A percentile compares a stretch with the other conserved stretches of the same genome.
Evolutionary conservation across 2,888 invertebrate species (phyloP).

Genomic region (Hyposoter didymator): DNA sequence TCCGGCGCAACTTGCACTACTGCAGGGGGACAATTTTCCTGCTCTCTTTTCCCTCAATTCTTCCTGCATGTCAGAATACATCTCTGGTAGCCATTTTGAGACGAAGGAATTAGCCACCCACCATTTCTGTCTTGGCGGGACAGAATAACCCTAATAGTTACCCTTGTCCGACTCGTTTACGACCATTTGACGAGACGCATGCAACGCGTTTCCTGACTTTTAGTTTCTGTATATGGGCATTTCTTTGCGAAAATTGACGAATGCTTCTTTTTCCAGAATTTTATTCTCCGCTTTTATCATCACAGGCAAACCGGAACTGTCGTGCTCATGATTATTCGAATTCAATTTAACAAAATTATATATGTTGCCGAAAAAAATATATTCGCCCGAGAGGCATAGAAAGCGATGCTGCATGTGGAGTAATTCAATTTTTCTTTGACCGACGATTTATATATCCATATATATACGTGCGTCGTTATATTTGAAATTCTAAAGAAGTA

Average conservation of each 20-base stretch:
- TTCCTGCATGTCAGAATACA: constrained; percentile 14
- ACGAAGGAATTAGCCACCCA: constrained; percentile 56
- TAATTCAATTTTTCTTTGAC: constrained; percentile 8
- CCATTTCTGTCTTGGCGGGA: constrained; percentile 59
- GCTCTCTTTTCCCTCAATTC: constrained; percentile 35
- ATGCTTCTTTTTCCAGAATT: background rate
- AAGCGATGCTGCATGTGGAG: background rate
- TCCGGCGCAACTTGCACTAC: constrained; percentile 34
- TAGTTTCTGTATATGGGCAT: background rate
- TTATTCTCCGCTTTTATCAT: background rate
- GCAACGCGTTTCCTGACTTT: constrained; percentile 17
- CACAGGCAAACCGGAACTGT: background rate
- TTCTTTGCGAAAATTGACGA: constrained; percentile 10
- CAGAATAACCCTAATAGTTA: constrained; percentile 33
- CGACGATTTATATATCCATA: background rate
- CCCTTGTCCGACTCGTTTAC: constrained; percentile 18
- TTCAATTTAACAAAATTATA: background rate
- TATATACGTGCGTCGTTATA: background rate
- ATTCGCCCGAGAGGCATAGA: background rate
- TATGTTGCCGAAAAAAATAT: background rate
- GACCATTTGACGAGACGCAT: constrained; percentile 8
- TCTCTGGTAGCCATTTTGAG: constrained; percentile 19
- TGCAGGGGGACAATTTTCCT: constrained; percentile 25
- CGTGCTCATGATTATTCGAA: background rate
- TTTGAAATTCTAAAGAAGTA: constrained; percentile 18